Evolutionary conservation across 2,113 vertebrate species (phyloP), one percentile per base, ranked within the genome.

Genomic region (Solea senegalensis): DNA sequence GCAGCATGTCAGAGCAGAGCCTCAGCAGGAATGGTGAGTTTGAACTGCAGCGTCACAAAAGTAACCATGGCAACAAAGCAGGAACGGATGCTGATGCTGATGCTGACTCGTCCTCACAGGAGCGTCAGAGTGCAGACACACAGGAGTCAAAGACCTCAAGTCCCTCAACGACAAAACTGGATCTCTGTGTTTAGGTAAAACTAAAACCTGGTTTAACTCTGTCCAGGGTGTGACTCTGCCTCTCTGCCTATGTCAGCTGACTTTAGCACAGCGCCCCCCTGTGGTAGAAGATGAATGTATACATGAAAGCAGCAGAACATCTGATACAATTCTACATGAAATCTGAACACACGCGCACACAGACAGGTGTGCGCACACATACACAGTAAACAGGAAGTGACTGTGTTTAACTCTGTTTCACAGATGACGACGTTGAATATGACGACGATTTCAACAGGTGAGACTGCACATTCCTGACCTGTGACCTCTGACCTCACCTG

Each of bases 381-480:
- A 21, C 21, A 21, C 44, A 45, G 44, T 11, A 4, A 48, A 12
- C 9, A 48, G 9, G 9, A 48, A 14, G 7, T 48, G 4, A 48
- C 14, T 48, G 12, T 13, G 4, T 13, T 4, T 57, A 2, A 10
- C 10, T 86, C 80, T 66, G 70, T 85, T 77, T 89, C 71, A 72
- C 93, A 91, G 95, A 97, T 45, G 97, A 96, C 0, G 96, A 98
- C 0, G 73, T 92, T 0, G 95, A 98, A 27, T 98, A 98, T 28
- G 90, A 90, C 41, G 97, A 98, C 69, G 97, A 99, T 85, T 97
- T 99, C 60, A 96, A 96, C 84, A 99, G 97, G 97, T 98, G 83
- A 91, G 90, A 43, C 4, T 10, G 11, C 10, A 48, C 45, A 10
- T 8, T 3, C 34, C 34, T 34, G 3, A 34, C 34, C 34, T 34